These are phyloP conservation scores for Anthoscopus minutus DNA, from an alignment of 2,113 vertebrate genomes.

Conservation along the genomic window DNA sequence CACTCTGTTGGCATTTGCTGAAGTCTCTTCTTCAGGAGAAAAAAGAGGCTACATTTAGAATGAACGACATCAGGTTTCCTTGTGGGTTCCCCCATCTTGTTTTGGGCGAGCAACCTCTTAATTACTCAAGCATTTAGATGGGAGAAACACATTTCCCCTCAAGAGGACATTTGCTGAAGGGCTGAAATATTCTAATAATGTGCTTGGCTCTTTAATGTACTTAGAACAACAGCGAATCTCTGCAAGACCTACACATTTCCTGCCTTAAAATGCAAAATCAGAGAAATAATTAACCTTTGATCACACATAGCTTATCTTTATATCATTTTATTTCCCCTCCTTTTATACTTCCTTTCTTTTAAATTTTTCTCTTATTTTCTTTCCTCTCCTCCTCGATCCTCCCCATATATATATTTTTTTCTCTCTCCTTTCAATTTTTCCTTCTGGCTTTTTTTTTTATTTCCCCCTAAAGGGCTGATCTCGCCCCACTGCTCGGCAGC, in stretches of 20 bases:
- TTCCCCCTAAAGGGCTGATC: background rate
- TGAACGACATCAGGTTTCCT: background rate
- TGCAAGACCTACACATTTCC: conserved; percentile 20
- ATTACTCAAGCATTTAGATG: conserved; percentile 43
- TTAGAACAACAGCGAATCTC: background rate
- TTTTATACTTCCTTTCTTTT: background rate
- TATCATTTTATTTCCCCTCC: background rate
- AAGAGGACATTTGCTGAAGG: conserved; percentile 56
- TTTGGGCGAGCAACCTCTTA: conserved; percentile 34
- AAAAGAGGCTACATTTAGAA: background rate
- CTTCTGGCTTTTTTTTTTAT: background rate
- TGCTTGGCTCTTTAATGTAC: background rate
- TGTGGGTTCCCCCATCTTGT: background rate
- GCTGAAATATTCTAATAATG: conserved; percentile 33
- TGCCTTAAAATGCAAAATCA: conserved; percentile 16
- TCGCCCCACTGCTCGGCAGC: background rate
- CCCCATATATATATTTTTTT: too few relatives aligned
- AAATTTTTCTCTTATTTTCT: background rate
- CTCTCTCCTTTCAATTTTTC: background rate
- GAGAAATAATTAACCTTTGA: background rate
- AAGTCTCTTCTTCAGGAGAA: background rate
- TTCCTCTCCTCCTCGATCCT: background rate
- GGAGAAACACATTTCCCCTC: conserved; percentile 12
- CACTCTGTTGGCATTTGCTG: background rate
- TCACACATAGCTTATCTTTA: background rate